phyloP scores from a whole-genome alignment of 2,888 invertebrate species.

The Leptogaster cylindrica region DNA sequence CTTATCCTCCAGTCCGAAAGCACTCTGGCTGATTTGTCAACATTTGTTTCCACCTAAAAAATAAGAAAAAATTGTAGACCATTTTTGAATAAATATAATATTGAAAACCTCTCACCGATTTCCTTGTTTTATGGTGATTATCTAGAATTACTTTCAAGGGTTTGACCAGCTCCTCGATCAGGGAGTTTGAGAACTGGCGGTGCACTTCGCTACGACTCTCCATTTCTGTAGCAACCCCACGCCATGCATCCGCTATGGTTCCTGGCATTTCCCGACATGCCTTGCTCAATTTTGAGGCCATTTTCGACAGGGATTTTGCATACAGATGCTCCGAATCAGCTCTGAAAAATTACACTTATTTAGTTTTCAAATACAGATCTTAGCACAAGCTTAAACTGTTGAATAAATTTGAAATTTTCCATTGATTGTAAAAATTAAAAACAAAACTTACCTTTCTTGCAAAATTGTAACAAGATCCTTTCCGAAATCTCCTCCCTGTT shows the following conservation, averaged over 20 bases:
- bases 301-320: slow-evolving; percentile 86
- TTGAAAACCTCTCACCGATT: slow-evolving; percentile 65
- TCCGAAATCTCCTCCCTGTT: slow-evolving; percentile 93
- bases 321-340: slow-evolving; percentile 90
- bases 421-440: not conserved
- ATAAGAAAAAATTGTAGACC: not conserved
- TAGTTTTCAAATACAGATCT: not conserved
- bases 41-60: slow-evolving; percentile 72
- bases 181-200: slow-evolving; percentile 77
- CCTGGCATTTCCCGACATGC: slow-evolving; percentile 80
- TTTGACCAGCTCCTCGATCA: slow-evolving; percentile 88
- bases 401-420: not conserved
- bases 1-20: slow-evolving; percentile 85
- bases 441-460: slow-evolving; percentile 79
- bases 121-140: slow-evolving; percentile 73
- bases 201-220: slow-evolving; percentile 91
- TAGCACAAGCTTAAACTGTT: not conserved
- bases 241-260: slow-evolving; percentile 88
- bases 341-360: slow-evolving; percentile 63
- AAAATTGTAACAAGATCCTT: slow-evolving; percentile 88
- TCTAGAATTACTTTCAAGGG: slow-evolving; percentile 79
- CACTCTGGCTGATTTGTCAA: slow-evolving; percentile 83
- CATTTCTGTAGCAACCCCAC: slow-evolving; percentile 88
- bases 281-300: slow-evolving; percentile 83
- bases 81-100: not conserved